Evolutionary conservation across 2,888 invertebrate species (phyloP).

Genomic region (Iselma pallidipennis): DNA sequence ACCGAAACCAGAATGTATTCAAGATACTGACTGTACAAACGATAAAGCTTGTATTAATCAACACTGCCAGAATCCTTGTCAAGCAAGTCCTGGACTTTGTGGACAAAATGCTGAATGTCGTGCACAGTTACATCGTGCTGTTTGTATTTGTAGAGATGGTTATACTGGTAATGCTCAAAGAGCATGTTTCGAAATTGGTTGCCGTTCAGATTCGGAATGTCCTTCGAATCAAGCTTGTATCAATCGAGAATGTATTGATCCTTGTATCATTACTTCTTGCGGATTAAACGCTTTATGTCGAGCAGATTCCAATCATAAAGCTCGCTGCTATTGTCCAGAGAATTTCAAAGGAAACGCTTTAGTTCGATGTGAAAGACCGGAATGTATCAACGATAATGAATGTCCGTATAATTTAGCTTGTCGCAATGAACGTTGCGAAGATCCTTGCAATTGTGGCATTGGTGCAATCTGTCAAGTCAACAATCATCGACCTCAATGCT

Average conservation of each 20-base stretch:
- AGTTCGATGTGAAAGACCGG: constrained; percentile 74
- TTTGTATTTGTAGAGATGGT: constrained; percentile 80
- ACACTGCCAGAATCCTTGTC: constrained; percentile 76
- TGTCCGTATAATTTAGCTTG: constrained; percentile 82
- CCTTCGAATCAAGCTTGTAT: constrained; percentile 80
- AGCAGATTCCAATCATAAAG: constrained; percentile 75
- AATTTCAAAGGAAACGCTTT: constrained; percentile 82
- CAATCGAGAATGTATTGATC: constrained; percentile 78
- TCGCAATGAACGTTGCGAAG: constrained; percentile 74
- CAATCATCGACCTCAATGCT: constrained; percentile 76
- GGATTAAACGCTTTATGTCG: constrained; percentile 79
- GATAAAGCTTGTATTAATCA: constrained; percentile 81
- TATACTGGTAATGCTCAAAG: constrained; percentile 83
- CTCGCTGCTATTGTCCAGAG: constrained; percentile 81
- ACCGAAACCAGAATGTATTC: constrained; percentile 74
- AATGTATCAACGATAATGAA: constrained; percentile 75
- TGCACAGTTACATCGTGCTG: constrained; percentile 76
- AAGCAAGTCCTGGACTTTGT: constrained; percentile 66
- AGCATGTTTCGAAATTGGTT: constrained; percentile 80
- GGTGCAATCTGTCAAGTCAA: constrained; percentile 76
- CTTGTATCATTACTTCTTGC: constrained; percentile 79
- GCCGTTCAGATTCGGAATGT: constrained; percentile 84
- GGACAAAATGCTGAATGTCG: constrained; percentile 79
- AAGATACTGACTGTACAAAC: constrained; percentile 79
- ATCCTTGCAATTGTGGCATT: constrained; percentile 84